phyloP scores from a whole-genome alignment of 92 coral and sea anemone species.

The Zoanthus sociatus region DNA sequence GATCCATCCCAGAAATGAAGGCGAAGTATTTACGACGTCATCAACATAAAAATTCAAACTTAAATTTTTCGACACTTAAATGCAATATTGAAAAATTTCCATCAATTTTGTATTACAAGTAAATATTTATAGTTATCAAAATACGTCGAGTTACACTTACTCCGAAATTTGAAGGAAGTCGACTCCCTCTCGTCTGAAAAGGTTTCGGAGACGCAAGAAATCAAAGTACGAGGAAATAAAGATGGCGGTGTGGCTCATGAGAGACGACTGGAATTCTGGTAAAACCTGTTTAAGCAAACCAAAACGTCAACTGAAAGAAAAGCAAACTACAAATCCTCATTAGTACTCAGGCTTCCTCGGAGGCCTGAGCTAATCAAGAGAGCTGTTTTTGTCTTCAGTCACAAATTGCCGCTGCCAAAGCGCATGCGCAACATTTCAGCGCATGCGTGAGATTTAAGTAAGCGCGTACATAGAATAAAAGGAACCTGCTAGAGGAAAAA shows the following conservation, averaged over 20 bases:
- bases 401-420: too few relatives aligned
- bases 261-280: conserved; percentile 83
- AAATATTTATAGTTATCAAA: too few relatives aligned
- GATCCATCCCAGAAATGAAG: too few relatives aligned
- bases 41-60: too few relatives aligned
- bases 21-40: too few relatives aligned
- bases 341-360: background rate
- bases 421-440: too few relatives aligned
- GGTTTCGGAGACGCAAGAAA: conserved; percentile 89
- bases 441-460: too few relatives aligned
- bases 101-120: too few relatives aligned
- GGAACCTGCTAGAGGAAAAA: too few relatives aligned
- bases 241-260: conserved; percentile 91
- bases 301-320: background rate
- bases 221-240: conserved; percentile 96
- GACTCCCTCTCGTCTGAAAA: conserved; percentile 82
- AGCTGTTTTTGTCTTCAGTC: background rate
- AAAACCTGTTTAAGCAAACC: conserved; percentile 67
- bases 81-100: too few relatives aligned
- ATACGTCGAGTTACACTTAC: conserved; percentile 62
- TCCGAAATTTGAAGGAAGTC: conserved; percentile 95
- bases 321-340: background rate
- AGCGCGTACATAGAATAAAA: too few relatives aligned
- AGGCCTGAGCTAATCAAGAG: background rate
- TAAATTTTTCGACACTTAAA: too few relatives aligned